Percentiles rank a stretch among this genome's conserved stretches.
Conservation (phyloP, 2,888 invertebrate species). For the Ypsolopha sequella region DNA sequence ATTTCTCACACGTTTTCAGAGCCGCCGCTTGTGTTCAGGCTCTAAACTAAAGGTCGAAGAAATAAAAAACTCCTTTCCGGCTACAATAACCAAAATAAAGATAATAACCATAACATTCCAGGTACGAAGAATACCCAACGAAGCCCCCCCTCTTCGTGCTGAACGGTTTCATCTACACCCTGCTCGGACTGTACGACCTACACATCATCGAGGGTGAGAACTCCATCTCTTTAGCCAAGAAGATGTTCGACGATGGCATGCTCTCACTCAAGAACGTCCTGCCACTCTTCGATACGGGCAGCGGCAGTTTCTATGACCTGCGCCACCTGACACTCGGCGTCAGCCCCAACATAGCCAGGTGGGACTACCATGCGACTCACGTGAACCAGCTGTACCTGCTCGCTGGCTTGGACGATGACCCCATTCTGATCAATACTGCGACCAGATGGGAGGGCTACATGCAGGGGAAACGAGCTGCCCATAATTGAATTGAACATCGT, state of each 20-base stretch:
- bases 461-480: constrained; percentile 93
- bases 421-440: constrained; percentile 85
- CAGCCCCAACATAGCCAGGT: constrained; percentile 94
- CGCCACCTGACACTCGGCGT: constrained; percentile 91
- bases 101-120: constrained; percentile 23
- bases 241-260: constrained; percentile 88
- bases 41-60: too few relatives aligned
- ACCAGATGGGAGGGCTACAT: constrained; percentile 96
- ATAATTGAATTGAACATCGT: constrained; percentile 76
- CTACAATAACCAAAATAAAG: too few relatives aligned
- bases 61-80: too few relatives aligned
- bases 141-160: constrained; percentile 94
- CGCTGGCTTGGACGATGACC: constrained; percentile 86
- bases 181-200: constrained; percentile 96
- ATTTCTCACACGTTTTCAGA: too few relatives aligned
- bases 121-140: constrained; percentile 99
- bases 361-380: constrained; percentile 99
- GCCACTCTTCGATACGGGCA: constrained; percentile 94
- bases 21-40: not conserved
- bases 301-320: constrained; percentile 96
- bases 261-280: constrained; percentile 88
- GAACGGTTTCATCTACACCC: constrained; percentile 98
- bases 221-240: constrained; percentile 78
- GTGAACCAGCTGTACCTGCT: constrained; percentile 94
- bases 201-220: constrained; percentile 81